These are phyloP conservation scores for Xestobium rufovillosum DNA, from an alignment of 2,888 invertebrate genomes.

Conservation along the genomic window DNA sequence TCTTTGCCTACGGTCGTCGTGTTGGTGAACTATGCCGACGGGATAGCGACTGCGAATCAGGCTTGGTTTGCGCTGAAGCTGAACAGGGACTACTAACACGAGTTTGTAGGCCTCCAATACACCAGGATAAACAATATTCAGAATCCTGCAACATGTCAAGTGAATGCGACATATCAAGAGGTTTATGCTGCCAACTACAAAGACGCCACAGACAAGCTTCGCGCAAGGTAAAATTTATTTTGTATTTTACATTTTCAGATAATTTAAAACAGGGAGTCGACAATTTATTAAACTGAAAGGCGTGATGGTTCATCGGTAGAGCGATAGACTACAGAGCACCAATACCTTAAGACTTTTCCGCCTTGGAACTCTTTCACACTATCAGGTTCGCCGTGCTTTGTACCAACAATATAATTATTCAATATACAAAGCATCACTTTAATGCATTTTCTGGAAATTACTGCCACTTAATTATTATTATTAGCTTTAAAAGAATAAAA, in stretches of 20 bases:
- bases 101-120: conserved; percentile 71
- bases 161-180: conserved; percentile 78
- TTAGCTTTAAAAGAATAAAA: too few relatives aligned
- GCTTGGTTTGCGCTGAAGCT: conserved; percentile 68
- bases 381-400: too few relatives aligned
- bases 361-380: too few relatives aligned
- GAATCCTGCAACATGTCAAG: conserved; percentile 75
- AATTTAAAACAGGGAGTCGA: too few relatives aligned
- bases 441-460: too few relatives aligned
- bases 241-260: neutral
- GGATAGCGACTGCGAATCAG: conserved; percentile 79
- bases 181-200: conserved; percentile 81
- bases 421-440: too few relatives aligned
- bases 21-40: conserved; percentile 75
- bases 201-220: conserved; percentile 78
- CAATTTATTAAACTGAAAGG: too few relatives aligned
- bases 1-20: conserved; percentile 64
- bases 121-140: conserved; percentile 74
- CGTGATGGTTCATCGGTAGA: too few relatives aligned
- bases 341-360: too few relatives aligned
- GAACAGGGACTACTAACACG: conserved; percentile 55
- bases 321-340: too few relatives aligned
- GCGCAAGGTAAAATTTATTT: conserved; percentile 64
- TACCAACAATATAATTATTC: too few relatives aligned
- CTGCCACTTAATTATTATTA: too few relatives aligned